Evolutionary conservation across 2,113 vertebrate species (phyloP).

Genomic region (Leucoraja erinaceus): DNA sequence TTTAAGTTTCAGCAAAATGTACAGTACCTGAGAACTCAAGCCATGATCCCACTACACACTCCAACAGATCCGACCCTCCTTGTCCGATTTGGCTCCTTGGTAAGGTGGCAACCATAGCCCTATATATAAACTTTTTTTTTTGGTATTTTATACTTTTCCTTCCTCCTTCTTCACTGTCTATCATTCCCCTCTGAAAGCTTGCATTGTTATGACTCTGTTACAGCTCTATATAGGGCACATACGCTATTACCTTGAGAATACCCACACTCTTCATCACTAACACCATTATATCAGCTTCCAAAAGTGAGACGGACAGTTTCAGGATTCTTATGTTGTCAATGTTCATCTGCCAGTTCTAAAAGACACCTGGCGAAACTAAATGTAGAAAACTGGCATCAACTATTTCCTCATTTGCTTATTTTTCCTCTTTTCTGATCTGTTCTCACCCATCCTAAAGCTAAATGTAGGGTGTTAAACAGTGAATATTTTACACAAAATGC

Average conservation of each 20-base stretch:
- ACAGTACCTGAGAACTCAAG: neutral
- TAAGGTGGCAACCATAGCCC: neutral
- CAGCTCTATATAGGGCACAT: neutral
- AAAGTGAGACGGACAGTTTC: neutral
- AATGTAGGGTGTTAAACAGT: neutral
- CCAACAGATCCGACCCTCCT: neutral
- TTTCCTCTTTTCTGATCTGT: slow-evolving; percentile 15
- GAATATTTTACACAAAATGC: slow-evolving; percentile 27
- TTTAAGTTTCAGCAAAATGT: neutral
- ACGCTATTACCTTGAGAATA: neutral
- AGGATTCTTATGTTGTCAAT: neutral
- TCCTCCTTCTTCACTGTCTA: neutral
- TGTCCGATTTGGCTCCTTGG: neutral
- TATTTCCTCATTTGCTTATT: neutral
- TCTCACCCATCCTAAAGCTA: neutral
- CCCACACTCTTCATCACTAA: neutral
- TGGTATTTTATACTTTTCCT: neutral
- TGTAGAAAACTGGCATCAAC: neutral
- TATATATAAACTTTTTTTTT: slow-evolving; percentile 9
- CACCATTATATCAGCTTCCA: neutral
- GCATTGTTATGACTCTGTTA: neutral
- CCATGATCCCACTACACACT: neutral
- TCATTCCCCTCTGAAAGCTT: neutral
- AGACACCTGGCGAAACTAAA: neutral
- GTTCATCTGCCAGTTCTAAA: neutral